Evolutionary conservation across 1,140 invertebrate species (phyloP), one percentile per base, ranked within the genome.

Genomic region (Dreissena rostriformis): DNA sequence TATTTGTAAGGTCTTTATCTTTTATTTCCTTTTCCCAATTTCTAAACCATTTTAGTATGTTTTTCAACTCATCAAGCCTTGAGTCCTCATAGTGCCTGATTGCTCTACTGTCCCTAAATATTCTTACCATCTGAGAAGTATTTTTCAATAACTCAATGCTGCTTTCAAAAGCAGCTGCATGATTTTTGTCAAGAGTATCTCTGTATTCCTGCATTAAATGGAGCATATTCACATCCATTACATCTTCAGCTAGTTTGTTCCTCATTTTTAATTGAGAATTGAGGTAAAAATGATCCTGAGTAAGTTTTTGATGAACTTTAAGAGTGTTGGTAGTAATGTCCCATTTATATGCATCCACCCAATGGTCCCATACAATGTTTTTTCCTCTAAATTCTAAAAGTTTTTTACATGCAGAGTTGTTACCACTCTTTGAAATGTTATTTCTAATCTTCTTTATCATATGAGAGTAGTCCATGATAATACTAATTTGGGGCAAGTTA

Each of bases 221-320:
- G 10, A 83, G 66, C 81, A 76, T 83, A 29, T 83, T 70, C 1
- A 15, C 55, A 28, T 83, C 73, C 15, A 83, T 49, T 15, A 83
- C 81, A 55, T 83, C 63, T 70, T 83, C 81, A 39, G 73, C 81
- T 10, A 77, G 28, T 51, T 66, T 28, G 28, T 82, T 75, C 29
- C 81, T 72, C 81, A 82, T 82, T 55, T 82, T 82, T 19, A 57
- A 66, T 26, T 75, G 61, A 28, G 71, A 76, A 39, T 75, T 83
- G 28, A 76, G 39, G 19, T 57, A 70, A 6, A 83, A 76, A n/a
- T 76, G 81, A 17, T 83, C 72, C 15, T 83, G 29, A n/a, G 81
- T 77, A 10, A 83, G 81, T 67, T 76, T 70, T 10, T 70, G 51
- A 49, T 76, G 65, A 24, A 76, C 19, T 76, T 66, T 68, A 28